Base-by-base conservation (phyloP, 2,797 vertebrate species). In the Lerista edwardsae region DNA sequence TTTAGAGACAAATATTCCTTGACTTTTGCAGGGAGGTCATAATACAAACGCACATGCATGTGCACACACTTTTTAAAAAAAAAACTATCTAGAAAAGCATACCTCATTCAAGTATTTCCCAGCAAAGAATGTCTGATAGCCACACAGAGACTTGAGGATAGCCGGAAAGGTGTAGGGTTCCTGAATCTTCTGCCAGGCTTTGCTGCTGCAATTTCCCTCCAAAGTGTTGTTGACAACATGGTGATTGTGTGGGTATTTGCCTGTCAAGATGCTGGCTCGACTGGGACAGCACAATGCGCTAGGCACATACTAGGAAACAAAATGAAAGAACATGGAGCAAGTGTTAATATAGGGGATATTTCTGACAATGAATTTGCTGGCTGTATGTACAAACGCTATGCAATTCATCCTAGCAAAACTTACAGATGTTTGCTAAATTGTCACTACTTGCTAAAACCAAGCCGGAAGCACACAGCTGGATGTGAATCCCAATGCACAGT, bases 51-150 rank as follows among this genome's bases (percentile, higher is more conserved):
- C 12, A 51, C 12, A 41, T 44, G 25, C 19, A 8, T 19, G 23
- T 9, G 44, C 21, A 10, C 12, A 27, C n/a, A 57, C 47, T 4
- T 19, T 65, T 29, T 31, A 67, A 73, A 78, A 1, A 10, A 23
- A 72, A 6, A 5, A 75, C 14, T 65, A 8, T n/a, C 79, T 55
- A 72, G 19, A 61, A 84, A 21, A 39, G n/a, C 81, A 85, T 92
- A 99, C 98, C 98, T 99, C 97, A 91, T 99, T 99, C 78, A 99
- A 97, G 84, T 99, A 99, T 86, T 99, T 99, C 82, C 98, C 98
- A 75, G 98, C 98, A 83, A 99, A 99, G 93, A 99, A 99, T 0
- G 98, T 99, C 88, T 98, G 98, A 94, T 99, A 99, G n/a, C 96
- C 96, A 82, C 95, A 96, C 59, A 91, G 62, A 2, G 90, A 87